Conservation (phyloP, 64 coral and sea anemone genomes). For the Stylophora pistillata region DNA sequence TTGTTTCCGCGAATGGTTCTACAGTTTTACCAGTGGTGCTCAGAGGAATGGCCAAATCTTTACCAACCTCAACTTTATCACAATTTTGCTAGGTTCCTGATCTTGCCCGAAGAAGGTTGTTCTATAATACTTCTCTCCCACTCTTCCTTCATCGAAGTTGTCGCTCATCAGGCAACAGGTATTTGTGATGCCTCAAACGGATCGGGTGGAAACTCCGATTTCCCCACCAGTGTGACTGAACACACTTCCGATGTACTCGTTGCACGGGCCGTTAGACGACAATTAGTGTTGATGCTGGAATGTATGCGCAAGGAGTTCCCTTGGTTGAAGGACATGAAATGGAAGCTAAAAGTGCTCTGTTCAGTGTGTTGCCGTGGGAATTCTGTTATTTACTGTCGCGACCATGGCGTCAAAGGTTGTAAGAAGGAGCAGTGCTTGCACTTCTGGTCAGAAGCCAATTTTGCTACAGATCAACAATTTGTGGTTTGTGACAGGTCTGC, state of each 20-base stretch:
- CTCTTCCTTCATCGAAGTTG: background rate
- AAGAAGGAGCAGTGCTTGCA: constrained; percentile 8
- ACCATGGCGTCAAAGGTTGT: background rate
- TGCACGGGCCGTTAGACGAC: background rate
- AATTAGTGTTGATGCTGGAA: constrained; percentile 1
- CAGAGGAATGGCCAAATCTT: background rate
- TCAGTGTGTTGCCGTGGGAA: background rate
- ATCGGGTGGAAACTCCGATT: too few species aligned
- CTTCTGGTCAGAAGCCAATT: constrained; percentile 39
- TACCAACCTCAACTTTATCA: background rate
- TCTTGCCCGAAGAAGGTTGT: background rate
- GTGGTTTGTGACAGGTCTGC: background rate
- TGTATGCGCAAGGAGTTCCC: constrained; percentile 23
- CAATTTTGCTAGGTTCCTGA: constrained; percentile 13
- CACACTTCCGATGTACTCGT: background rate
- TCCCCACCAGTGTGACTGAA: background rate
- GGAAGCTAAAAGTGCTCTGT: constrained; percentile 2
- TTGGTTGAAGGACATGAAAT: constrained; percentile 16
- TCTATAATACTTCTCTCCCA: background rate
- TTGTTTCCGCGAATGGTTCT: constrained; percentile 41
- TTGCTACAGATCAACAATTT: background rate
- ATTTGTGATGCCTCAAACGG: background rate
- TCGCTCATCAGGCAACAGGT: background rate
- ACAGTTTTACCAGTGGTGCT: constrained; percentile 34
- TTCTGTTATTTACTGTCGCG: background rate